These are phyloP conservation scores for Stomatorhinus ivindoensis DNA, from an alignment of 2,113 vertebrate genomes.

Conservation along the genomic window DNA sequence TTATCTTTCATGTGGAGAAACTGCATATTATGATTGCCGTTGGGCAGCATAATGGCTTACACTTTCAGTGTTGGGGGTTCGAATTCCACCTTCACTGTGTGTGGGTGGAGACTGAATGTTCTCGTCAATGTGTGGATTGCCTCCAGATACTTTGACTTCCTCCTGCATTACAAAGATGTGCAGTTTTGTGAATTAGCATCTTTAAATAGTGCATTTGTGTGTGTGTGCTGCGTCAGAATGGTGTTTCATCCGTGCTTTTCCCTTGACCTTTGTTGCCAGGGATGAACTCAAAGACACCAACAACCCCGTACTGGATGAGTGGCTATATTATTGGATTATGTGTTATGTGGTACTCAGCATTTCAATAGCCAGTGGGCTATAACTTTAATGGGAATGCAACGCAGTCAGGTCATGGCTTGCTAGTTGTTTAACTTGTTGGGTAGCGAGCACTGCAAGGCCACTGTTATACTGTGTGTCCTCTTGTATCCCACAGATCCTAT, in stretches of 20 bases:
- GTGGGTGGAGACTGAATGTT: not conserved
- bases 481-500: conserved; percentile 52
- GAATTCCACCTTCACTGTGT: not conserved
- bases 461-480: conserved; percentile 16
- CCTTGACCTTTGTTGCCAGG: not conserved
- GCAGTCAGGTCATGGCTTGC: not conserved
- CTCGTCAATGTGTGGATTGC: not conserved
- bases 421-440: not conserved
- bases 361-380: not conserved
- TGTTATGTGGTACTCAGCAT: not conserved
- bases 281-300: not conserved
- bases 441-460: not conserved
- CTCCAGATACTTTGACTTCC: not conserved
- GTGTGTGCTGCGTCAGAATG: not conserved
- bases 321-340: not conserved
- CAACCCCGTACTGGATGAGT: not conserved
- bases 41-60: not conserved
- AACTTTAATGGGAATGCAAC: not conserved
- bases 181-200: not conserved
- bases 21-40: not conserved
- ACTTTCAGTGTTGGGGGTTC: not conserved
- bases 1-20: not conserved
- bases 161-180: not conserved
- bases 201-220: not conserved
- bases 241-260: not conserved